These are phyloP conservation scores for Hydroisotoma schaefferi DNA, from an alignment of 2,888 invertebrate genomes.

Conservation along the genomic window DNA sequence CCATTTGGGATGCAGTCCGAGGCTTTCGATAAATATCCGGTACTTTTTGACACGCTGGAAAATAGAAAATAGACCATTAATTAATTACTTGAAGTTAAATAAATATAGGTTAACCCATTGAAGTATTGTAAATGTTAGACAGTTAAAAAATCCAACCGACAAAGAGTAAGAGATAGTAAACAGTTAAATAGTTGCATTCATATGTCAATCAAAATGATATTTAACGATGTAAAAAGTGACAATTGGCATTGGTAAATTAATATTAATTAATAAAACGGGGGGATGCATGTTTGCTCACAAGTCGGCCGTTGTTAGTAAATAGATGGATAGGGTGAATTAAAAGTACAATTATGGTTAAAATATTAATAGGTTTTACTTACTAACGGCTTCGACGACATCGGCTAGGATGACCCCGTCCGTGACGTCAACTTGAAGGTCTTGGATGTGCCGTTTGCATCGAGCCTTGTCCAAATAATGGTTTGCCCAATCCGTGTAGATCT, in stretches of 20 bases:
- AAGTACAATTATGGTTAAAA: not conserved
- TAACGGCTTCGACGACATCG: slow-evolving; percentile 92
- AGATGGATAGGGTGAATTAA: not conserved
- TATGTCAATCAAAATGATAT: not conserved
- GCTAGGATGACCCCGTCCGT: slow-evolving; percentile 87
- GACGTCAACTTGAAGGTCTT: slow-evolving; percentile 83
- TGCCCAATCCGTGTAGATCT: slow-evolving; percentile 99
- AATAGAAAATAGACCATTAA: slow-evolving; percentile 31
- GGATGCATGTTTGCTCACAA: not conserved
- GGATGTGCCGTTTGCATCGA: slow-evolving; percentile 77
- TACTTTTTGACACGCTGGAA: slow-evolving; percentile 71
- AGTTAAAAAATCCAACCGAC: too few relatives aligned
- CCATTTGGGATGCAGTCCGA: slow-evolving; percentile 87
- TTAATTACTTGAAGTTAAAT: not conserved
- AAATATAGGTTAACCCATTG: not conserved
- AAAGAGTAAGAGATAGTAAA: too few relatives aligned
- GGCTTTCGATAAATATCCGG: slow-evolving; percentile 78
- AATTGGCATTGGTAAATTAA: not conserved
- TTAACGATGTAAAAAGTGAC: not conserved
- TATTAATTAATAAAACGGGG: not conserved
- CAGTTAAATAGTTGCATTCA: too few relatives aligned
- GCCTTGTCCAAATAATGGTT: slow-evolving; percentile 94
- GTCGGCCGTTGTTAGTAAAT: too few relatives aligned
- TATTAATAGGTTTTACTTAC: slow-evolving; percentile 58
- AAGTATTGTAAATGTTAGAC: too few relatives aligned